These are phyloP conservation scores for Anoplolepis gracilipes DNA, from an alignment of 1,140 invertebrate species.

Conservation along the genomic window DNA sequence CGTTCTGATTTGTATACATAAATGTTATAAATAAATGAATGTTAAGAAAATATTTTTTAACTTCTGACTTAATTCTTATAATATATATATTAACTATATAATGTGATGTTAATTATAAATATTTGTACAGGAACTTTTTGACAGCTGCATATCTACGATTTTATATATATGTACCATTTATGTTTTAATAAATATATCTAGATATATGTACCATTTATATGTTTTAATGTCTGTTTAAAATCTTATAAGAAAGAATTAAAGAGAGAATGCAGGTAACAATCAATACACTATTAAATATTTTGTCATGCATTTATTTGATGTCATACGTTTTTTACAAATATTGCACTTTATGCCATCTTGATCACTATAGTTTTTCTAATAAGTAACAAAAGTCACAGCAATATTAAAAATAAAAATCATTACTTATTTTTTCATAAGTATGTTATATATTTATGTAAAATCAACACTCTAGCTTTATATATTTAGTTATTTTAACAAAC, in stretches of 20 bases:
- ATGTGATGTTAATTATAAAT: not conserved
- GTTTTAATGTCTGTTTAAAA: constrained; percentile 2
- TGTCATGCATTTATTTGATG: constrained; percentile 51
- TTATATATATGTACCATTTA: not conserved
- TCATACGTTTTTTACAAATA: constrained; percentile 39
- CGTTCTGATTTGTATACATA: constrained; percentile 27
- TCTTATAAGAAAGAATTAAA: not conserved
- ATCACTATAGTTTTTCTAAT: constrained; percentile 6
- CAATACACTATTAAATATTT: constrained; percentile 17
- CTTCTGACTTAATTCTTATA: not conserved
- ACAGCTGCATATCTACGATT: not conserved
- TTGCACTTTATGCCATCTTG: constrained; percentile 26
- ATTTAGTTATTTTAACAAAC: not conserved
- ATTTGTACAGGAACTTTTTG: not conserved
- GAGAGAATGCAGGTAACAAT: not conserved
- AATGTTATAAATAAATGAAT: constrained; percentile 49
- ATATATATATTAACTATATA: too few species aligned
- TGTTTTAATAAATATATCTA: too few species aligned
- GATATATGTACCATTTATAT: not conserved
- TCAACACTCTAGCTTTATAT: not conserved
- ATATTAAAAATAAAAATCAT: constrained; percentile 18
- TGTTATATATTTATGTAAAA: not conserved
- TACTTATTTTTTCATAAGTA: not conserved
- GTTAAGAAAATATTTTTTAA: constrained; percentile 12
- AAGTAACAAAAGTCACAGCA: not conserved